Base-by-base conservation (phyloP, 1,140 invertebrate species). In the Macrotrachela quadricornifera region DNA sequence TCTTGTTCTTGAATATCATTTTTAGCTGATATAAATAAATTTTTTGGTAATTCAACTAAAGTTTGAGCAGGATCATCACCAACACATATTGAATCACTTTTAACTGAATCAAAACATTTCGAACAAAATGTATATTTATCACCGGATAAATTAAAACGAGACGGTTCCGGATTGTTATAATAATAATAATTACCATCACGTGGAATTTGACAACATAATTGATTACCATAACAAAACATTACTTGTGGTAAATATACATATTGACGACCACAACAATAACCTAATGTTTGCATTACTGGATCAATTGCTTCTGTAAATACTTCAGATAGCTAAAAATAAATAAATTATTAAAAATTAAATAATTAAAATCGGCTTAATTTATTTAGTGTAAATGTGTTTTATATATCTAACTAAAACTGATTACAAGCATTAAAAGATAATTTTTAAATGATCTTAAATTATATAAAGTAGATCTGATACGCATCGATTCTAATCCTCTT, bases 21-120 rank as follows among this genome's bases (percentile, higher is more conserved):
- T 43, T 45, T 50, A 36, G 42, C 44, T 42, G 50, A 30, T 30
- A 46, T 39, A 42, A 55, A 55, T 1, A 30, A 18, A 17, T 2
- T 36, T 21, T 55, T 55, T 46, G 42, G 46, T 12, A 55, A 42
- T n/a, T 55, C 48, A 18, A 56, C 16, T 38, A 57, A 42, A 38
- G 50, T 17, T 41, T 55, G 47, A 21, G 15, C 13, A 46, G 90
- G 87, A 72, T 97, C 92, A 64, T 96, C 90, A 46, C 62, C 58
- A 14, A 72, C 60, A 57, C 62, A 87, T 82, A 97, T 88, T 57
- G 85, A 88, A 71, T 97, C 90, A 59, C 87, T 87, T 68, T 85
- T 84, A 72, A 97, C 92, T 70, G 95, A 90, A 70, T 91, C 88
- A 79, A 97, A 99, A 77, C 92, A 99, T 75, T 95, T 96, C 73